Percentiles rank a stretch among this genome's conserved stretches.
These are phyloP conservation scores for Drosophila ochracea DNA, from an alignment of 2,888 invertebrate genomes.

Conservation along the genomic window DNA sequence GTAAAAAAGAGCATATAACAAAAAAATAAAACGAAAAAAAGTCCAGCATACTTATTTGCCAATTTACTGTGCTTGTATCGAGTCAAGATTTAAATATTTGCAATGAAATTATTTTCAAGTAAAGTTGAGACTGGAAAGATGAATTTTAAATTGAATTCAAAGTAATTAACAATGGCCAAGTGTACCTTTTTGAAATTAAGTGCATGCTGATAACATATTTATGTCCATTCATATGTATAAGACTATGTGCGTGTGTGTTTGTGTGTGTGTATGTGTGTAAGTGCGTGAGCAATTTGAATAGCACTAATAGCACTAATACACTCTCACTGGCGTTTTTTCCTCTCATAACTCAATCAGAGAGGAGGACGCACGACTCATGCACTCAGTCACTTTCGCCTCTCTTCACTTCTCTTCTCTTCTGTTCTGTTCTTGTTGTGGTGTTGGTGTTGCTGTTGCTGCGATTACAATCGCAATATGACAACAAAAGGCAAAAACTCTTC, in stretches of 20 bases:
- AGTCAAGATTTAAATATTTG: background rate
- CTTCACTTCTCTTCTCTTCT: conserved; percentile 11
- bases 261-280: conserved; percentile 3
- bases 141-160: background rate
- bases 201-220: background rate
- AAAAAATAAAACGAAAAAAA: background rate
- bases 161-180: background rate
- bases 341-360: conserved; percentile 46
- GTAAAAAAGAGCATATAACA: background rate
- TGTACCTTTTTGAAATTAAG: background rate
- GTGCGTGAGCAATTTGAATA: conserved; percentile 7
- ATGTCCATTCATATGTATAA: background rate
- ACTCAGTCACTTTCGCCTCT: conserved; percentile 3
- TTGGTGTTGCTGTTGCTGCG: conserved; percentile 23
- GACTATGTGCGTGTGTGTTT: background rate
- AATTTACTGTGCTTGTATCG: background rate
- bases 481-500: conserved; percentile 30
- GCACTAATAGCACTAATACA: background rate
- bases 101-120: background rate
- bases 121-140: background rate
- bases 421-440: conserved; percentile 26
- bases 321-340: conserved; percentile 28
- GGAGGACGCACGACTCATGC: conserved; percentile 18
- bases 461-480: conserved; percentile 50
- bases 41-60: background rate